phyloP scores from a whole-genome alignment of 2,113 vertebrate species.

The Corynorhinus townsendii region DNA sequence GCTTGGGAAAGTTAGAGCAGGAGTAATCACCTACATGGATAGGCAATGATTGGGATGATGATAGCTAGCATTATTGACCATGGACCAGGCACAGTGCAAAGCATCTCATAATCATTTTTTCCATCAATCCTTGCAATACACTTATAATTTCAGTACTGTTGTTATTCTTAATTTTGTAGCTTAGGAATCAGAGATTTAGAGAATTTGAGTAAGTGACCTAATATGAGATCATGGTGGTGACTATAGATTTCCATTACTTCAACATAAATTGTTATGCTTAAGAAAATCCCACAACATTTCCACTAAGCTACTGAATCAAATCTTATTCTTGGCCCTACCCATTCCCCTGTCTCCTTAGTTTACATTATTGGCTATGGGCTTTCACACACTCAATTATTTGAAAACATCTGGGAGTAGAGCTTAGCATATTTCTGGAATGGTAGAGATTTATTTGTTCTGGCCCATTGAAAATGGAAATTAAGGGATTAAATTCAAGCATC shows the following conservation, averaged over 20 bases:
- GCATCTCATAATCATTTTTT: background rate
- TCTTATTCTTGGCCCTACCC: background rate
- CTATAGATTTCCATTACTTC: background rate
- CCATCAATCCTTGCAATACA: background rate
- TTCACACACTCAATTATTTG: background rate
- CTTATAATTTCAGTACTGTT: background rate
- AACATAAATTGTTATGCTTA: background rate
- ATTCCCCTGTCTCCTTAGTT: background rate
- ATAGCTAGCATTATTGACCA: background rate
- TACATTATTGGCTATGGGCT: background rate
- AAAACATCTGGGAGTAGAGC: background rate
- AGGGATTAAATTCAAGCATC: constrained; percentile 10
- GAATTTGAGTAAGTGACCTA: background rate
- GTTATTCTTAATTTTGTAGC: background rate
- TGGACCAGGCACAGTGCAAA: background rate
- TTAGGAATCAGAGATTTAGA: background rate
- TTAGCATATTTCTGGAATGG: background rate
- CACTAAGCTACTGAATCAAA: background rate
- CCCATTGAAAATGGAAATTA: background rate
- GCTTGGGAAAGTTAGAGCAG: background rate
- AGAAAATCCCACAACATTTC: background rate
- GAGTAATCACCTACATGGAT: background rate
- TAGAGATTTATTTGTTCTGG: background rate
- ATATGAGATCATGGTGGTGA: background rate
- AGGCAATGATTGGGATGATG: accelerated